A percentile compares a stretch with the other conserved stretches of the same genome.
These are phyloP conservation scores for Cathartes aura DNA, from an alignment of 2,113 vertebrate genomes.

Conservation along the genomic window DNA sequence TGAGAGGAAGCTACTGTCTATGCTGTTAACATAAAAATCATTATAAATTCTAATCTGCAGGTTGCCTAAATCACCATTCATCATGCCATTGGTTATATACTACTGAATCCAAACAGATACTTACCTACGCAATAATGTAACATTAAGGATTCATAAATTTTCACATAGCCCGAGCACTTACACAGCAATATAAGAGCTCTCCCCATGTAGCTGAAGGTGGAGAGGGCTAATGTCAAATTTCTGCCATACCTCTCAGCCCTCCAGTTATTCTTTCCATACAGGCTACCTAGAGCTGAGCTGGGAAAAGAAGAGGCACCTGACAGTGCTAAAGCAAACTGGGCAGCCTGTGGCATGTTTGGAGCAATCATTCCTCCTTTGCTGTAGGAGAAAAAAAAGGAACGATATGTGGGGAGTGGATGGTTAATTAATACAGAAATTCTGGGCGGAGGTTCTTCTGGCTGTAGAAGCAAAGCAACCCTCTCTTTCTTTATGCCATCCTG, in stretches of 20 bases:
- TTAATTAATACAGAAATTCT: not conserved
- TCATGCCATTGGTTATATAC: not conserved
- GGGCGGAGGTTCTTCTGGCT: not conserved
- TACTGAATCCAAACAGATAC: not conserved
- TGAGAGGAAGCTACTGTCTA: not conserved
- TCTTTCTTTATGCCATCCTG: not conserved
- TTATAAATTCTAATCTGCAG: not conserved
- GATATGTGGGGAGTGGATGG: too few relatives aligned
- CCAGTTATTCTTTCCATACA: not conserved
- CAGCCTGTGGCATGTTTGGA: not conserved
- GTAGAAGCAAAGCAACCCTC: not conserved
- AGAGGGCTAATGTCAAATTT: not conserved
- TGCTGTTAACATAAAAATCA: not conserved
- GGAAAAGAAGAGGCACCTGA: not conserved
- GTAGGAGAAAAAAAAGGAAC: not conserved
- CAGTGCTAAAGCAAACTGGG: not conserved
- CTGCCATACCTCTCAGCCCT: not conserved
- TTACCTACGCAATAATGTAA: not conserved
- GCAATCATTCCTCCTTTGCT: not conserved
- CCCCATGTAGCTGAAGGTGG: accelerated
- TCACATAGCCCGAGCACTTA: accelerated
- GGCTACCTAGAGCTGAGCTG: not conserved
- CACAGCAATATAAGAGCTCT: not conserved
- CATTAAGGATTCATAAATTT: not conserved
- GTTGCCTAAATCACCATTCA: not conserved